Evolutionary conservation across 2,113 vertebrate species (phyloP).

Genomic region (Tauraco erythrolophus): DNA sequence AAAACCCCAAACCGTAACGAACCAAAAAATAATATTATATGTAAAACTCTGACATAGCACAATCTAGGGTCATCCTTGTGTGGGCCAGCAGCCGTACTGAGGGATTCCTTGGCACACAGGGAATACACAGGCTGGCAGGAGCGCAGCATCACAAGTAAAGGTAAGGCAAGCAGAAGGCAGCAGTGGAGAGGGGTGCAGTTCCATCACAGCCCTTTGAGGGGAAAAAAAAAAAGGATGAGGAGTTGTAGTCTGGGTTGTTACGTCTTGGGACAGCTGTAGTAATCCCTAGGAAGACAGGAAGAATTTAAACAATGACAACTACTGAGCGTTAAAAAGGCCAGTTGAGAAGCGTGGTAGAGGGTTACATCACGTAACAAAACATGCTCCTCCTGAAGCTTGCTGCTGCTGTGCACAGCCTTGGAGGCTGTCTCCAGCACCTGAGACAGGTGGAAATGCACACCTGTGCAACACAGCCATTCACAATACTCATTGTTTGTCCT

Average conservation of each 20-base stretch:
- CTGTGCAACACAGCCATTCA: neutral
- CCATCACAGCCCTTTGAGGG: neutral
- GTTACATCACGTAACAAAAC: neutral
- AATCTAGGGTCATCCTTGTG: neutral
- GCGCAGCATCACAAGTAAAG: fast-evolving
- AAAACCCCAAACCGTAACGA: neutral
- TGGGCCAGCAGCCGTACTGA: neutral
- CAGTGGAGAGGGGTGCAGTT: neutral
- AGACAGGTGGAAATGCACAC: neutral
- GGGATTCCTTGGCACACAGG: neutral
- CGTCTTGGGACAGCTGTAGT: neutral
- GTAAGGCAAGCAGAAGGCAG: neutral
- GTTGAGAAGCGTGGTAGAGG: neutral
- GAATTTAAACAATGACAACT: neutral
- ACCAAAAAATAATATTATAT: neutral
- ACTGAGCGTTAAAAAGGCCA: neutral
- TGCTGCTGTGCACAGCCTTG: neutral
- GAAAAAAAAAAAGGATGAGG: neutral
- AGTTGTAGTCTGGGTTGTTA: neutral
- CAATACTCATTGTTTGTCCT: neutral
- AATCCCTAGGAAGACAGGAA: neutral
- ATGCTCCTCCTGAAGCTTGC: neutral
- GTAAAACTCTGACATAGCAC: neutral
- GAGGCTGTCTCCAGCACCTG: neutral
- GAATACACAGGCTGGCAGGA: neutral